A percentile compares a stretch with the other conserved stretches of the same genome.
phyloP scores from a whole-genome alignment of 1,140 invertebrate genomes.

The Zeugodacus cucurbitae region DNA sequence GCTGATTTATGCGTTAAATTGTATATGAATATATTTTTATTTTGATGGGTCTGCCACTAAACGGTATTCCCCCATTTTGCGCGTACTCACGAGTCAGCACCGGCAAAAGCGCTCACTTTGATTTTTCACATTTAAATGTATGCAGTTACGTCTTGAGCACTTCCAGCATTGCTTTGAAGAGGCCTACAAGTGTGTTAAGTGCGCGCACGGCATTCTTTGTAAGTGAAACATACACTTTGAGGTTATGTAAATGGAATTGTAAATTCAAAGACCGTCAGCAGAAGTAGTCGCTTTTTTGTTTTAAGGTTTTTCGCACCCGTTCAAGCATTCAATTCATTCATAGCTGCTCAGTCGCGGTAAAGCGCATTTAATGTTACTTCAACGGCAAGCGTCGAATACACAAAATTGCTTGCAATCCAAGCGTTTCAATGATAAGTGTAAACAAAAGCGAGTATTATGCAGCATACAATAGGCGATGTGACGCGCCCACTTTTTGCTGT shows the following conservation, averaged over 20 bases:
- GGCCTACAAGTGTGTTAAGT: not conserved
- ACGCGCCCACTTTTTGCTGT: not conserved
- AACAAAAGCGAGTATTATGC: not conserved
- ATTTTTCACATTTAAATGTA: not conserved
- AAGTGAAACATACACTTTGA: not conserved
- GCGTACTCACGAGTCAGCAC: not conserved
- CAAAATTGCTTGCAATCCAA: not conserved
- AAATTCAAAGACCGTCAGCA: not conserved
- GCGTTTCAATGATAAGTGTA: conserved; percentile 1
- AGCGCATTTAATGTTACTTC: not conserved
- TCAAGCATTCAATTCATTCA: not conserved
- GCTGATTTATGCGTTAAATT: not conserved
- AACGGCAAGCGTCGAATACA: not conserved
- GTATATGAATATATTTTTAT: not conserved
- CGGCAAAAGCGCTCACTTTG: not conserved
- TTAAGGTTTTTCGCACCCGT: not conserved
- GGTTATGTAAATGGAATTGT: not conserved
- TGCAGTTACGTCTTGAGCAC: not conserved
- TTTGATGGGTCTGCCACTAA: not conserved
- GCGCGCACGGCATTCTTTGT: not conserved
- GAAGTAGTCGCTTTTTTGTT: not conserved
- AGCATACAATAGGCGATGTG: not conserved
- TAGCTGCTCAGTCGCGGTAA: not conserved
- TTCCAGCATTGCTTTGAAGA: not conserved
- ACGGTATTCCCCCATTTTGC: not conserved